Base-by-base conservation (phyloP, 2,797 vertebrate genomes). In the Galaxias olidus region DNA sequence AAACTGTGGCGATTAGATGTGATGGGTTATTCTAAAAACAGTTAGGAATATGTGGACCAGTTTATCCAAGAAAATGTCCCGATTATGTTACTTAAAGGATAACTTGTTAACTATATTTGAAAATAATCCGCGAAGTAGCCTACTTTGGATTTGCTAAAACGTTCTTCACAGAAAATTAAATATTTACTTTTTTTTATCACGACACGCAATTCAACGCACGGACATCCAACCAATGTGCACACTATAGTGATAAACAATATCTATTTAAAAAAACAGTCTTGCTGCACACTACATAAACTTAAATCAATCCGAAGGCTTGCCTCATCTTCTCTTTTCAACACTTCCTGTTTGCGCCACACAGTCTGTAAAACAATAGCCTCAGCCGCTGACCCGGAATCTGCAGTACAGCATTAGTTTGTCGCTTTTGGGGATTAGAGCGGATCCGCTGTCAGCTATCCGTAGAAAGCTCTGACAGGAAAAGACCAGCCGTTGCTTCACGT, bases 301-400 rank as follows among this genome's bases (percentile, higher is more conserved):
- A 46, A 68, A 61, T 14, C 45, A 56, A 43, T 72, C 60, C 49
- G 19, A n/a, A 10, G 10, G 1, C 20, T 18, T 49, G 17, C n/a
- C 42, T n/a, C 42, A 43, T 54, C 9, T 66, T 66, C 47, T 57
- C 46, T 72, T 74, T 71, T 71, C 61, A 61, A 59, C 56, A 46
- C 71, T 78, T 82, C 80, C 83, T 68, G 68, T 65, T 76, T 65
- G 62, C 73, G 69, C 81, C 78, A 76, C 84, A 76, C 76, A 65
- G 71, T 71, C 47, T 48, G 43, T 61, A 10, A 64, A n/a, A 55
- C 15, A 56, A 57, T 55, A 15, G 55, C 49, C 40, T 59, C 50
- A 51, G 65, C 60, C 45, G 59, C 79, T 74, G 76, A 76, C 61
- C 63, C 46, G 15, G 71, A 66, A 64, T 74, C 79, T 72, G 76